A percentile compares a stretch with the other conserved stretches of the same genome.
Conservation (phyloP, 2,113 vertebrate genomes). For the Vombatus ursinus region DNA sequence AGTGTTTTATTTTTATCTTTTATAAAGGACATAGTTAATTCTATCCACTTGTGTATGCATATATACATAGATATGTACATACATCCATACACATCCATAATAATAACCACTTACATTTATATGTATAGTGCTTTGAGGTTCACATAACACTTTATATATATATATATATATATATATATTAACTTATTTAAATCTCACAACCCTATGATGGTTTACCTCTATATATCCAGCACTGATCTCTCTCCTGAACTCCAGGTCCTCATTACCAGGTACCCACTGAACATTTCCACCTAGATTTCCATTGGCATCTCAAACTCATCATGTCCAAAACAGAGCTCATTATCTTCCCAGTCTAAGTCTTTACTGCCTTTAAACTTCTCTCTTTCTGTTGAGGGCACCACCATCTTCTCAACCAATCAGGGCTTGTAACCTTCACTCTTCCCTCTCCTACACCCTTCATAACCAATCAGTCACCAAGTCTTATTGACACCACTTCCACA, state of each 20-base stretch:
- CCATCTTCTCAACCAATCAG: neutral
- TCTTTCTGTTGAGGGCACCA: neutral
- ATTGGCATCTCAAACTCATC: neutral
- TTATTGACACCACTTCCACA: neutral
- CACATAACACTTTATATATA: no score
- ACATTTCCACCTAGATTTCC: no score
- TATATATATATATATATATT: no score
- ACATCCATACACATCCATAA: no score
- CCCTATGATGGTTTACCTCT: neutral
- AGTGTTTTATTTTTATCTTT: neutral
- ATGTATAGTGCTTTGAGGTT: no score
- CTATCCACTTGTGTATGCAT: neutral
- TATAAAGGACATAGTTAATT: neutral
- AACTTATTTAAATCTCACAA: no score
- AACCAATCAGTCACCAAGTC: neutral
- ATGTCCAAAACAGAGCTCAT: neutral
- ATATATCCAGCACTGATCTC: neutral
- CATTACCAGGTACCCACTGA: neutral
- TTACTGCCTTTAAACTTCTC: neutral
- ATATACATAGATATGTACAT: neutral
- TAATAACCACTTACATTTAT: no score
- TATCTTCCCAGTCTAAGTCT: neutral
- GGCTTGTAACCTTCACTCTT: neutral
- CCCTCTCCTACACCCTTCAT: neutral
- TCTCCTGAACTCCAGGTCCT: neutral